phyloP scores from a whole-genome alignment of 2,888 invertebrate species.

The Polymixis lichenea region DNA sequence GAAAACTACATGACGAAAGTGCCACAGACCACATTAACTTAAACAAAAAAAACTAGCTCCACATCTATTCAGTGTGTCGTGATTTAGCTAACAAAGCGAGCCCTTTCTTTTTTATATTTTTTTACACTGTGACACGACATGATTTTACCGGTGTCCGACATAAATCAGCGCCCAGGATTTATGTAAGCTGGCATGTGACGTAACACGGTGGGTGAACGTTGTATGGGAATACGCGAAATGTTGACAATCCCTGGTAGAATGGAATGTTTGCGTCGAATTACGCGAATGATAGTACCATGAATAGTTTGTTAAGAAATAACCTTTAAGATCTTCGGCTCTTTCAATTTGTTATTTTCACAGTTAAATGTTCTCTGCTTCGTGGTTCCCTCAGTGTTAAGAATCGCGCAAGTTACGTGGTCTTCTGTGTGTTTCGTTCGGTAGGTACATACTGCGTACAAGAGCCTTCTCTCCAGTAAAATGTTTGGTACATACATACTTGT shows the following conservation, averaged over 20 bases:
- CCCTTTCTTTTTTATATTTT: slow-evolving; percentile 49
- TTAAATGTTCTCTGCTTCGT: background rate
- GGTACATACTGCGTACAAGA: background rate
- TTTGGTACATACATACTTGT: background rate
- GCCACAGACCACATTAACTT: slow-evolving; percentile 2
- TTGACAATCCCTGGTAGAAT: slow-evolving; percentile 20
- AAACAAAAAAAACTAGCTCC: slow-evolving; percentile 16
- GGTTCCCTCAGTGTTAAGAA: background rate
- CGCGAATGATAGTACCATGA: background rate
- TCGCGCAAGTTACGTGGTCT: background rate
- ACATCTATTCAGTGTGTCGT: slow-evolving; percentile 10
- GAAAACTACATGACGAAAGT: background rate
- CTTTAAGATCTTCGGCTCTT: background rate
- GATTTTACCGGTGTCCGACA: slow-evolving; percentile 62
- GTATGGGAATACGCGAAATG: slow-evolving; percentile 2
- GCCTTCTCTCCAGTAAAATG: background rate
- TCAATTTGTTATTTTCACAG: background rate
- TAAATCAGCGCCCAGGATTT: slow-evolving; percentile 64
- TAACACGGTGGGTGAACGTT: slow-evolving; percentile 43
- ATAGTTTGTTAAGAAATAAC: background rate
- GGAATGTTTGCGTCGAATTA: slow-evolving; percentile 16
- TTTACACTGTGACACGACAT: slow-evolving; percentile 57
- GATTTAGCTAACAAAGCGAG: slow-evolving; percentile 50
- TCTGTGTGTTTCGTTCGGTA: background rate
- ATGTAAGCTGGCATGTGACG: slow-evolving; percentile 53